Percentiles rank a stretch among this genome's conserved stretches.
phyloP scores from a whole-genome alignment of 1,140 invertebrate genomes.

The Andricus grossulariae region DNA sequence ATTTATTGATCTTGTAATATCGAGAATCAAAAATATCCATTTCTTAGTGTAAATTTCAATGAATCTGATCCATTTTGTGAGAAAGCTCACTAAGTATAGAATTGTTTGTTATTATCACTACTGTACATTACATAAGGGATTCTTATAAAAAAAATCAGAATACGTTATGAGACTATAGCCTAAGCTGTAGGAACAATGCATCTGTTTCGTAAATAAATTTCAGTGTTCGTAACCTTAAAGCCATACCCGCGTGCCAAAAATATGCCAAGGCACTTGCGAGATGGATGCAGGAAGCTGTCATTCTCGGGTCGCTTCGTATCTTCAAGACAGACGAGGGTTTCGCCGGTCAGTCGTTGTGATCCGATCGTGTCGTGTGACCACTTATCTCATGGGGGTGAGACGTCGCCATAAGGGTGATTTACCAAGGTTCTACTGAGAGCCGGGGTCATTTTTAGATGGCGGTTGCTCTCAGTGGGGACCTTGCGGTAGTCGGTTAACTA shows the following conservation, averaged over 20 bases:
- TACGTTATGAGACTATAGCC: not conserved
- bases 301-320: too few species aligned
- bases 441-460: too few species aligned
- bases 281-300: not conserved
- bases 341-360: too few species aligned
- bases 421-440: too few species aligned
- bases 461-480: too few species aligned
- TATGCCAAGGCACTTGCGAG: not conserved
- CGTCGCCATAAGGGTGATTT: too few species aligned
- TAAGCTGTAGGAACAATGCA: not conserved
- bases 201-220: not conserved
- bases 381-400: too few species aligned
- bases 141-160: not conserved
- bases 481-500: too few species aligned
- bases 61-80: not conserved
- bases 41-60: not conserved
- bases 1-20: not conserved
- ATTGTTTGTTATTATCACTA: not conserved
- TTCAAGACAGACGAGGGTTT: too few species aligned
- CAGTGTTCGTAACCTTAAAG: too few species aligned
- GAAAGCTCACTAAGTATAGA: not conserved
- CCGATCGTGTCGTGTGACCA: too few species aligned
- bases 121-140: not conserved
- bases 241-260: too few species aligned
- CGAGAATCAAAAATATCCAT: slow-evolving; percentile 3